Conservation (phyloP, 2,888 invertebrate genomes). For the Neocrepidodera transversa region DNA sequence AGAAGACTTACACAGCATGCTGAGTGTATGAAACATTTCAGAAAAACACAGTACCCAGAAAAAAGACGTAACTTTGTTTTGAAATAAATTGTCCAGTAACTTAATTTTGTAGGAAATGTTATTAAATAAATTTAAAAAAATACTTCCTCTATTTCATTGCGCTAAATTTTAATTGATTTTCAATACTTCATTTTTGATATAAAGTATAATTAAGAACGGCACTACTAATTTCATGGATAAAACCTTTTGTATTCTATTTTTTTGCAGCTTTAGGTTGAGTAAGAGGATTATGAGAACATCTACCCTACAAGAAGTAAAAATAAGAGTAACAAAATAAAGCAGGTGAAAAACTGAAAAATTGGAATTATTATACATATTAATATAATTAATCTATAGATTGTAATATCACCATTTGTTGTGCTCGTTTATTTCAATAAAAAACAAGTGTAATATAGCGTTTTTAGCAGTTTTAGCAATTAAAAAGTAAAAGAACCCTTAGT, state of each 20-base stretch:
- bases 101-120: constrained; percentile 11
- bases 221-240: neutral
- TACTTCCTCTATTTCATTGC: neutral
- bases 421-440: constrained; percentile 53
- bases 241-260: constrained; percentile 42
- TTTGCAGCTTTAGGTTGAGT: constrained; percentile 60
- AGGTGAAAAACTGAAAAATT: constrained; percentile 48
- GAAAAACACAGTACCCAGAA: neutral
- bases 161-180: too few relatives aligned
- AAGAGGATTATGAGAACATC: constrained; percentile 30
- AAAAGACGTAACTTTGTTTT: constrained; percentile 6
- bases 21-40: neutral
- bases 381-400: constrained; percentile 56
- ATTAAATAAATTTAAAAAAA: constrained; percentile 2
- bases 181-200: too few relatives aligned
- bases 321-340: constrained; percentile 40
- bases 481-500: constrained; percentile 14
- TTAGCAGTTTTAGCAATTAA: constrained; percentile 50
- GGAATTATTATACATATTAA: constrained; percentile 49
- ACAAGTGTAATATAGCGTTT: constrained; percentile 56
- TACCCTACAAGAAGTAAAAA: constrained; percentile 31
- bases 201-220: too few relatives aligned
- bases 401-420: constrained; percentile 58
- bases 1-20: constrained; percentile 3
- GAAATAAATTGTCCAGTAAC: constrained; percentile 5